Evolutionary conservation across 2,113 vertebrate genomes (phyloP), one percentile per base, ranked within the genome.

Genomic region (Toxostoma redivivum): DNA sequence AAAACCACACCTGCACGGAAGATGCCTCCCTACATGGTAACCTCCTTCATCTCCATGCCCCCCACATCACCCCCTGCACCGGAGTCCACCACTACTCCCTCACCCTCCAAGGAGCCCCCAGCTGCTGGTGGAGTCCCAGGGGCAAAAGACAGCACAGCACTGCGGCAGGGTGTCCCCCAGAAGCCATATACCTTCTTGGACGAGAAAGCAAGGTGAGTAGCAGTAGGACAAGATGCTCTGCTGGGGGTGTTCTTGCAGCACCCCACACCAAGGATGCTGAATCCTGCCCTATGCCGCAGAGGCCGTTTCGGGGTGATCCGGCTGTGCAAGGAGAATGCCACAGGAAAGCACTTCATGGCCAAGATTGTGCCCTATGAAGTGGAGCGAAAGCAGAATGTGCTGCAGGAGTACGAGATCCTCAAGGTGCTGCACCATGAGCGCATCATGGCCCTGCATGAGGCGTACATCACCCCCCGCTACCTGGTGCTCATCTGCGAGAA

Each of bases 131-230:
- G 93, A 60, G 97, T 98, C 5, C 97, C 97, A 2, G 81, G 97
- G 27, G 97, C 96, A 23, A 98, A 98, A 28, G 97, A 98, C 5
- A 53, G 88, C 65, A 98, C 98, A 2, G 95, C 98, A 7, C 97
- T 99, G 78, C 98, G 99, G 38, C 99, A 99, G 93, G 99, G 99
- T 1, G 98, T 99, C 25, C 99, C 99, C 51, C 99, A 99, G 97
- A 99, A 99, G 94, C 99, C 99, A 2, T 99, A 99, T 80, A 99
- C 99, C 11, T 99, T 99, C 92, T 98, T 99, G 98, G 99, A 99
- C 6, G 99, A 99, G 97, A 99, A 99, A 94, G 99, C 99, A 60
- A 99, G 99, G 99, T 99, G 98, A 98, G 98, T 54, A 82, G 38
- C 0, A 0, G 24, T 15, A 45, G 40, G 56, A 35, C 0, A 4